A percentile compares a stretch with the other conserved stretches of the same genome.
Conservation (phyloP, 2,797 vertebrate species). For the Esox masquinongy region DNA sequence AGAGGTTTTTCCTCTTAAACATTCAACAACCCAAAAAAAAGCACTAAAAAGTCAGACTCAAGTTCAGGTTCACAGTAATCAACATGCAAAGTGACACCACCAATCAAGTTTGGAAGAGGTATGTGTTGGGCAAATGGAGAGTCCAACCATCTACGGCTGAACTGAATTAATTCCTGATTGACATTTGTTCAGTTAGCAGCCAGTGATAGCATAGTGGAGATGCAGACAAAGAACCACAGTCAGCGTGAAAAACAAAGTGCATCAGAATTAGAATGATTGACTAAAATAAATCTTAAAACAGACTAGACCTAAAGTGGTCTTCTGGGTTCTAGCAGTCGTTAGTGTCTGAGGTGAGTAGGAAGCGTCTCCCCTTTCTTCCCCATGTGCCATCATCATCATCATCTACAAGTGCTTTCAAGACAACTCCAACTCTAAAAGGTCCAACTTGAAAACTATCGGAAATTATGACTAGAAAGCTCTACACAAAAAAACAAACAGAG, state of each 20-base stretch:
- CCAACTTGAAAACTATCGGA: not conserved
- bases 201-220: slow-evolving; percentile 26
- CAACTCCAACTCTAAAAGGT: not conserved
- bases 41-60: slow-evolving; percentile 18
- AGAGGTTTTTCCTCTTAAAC: slow-evolving; percentile 27
- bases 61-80: slow-evolving; percentile 44
- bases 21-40: slow-evolving; percentile 43
- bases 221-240: slow-evolving; percentile 20
- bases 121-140: slow-evolving; percentile 19
- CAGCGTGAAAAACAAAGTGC: slow-evolving; percentile 61
- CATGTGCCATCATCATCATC: slow-evolving; percentile 8
- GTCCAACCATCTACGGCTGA: slow-evolving; percentile 10
- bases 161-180: slow-evolving; percentile 23
- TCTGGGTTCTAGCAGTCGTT: slow-evolving; percentile 39
- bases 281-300: slow-evolving; percentile 35
- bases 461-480: not conserved
- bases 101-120: slow-evolving; percentile 5
- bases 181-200: slow-evolving; percentile 20
- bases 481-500: not conserved
- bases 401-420: not conserved
- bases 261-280: slow-evolving; percentile 45
- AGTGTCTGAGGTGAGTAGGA: slow-evolving; percentile 28
- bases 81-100: slow-evolving; percentile 34
- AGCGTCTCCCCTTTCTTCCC: slow-evolving; percentile 6
- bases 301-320: slow-evolving; percentile 38